phyloP scores from a whole-genome alignment of 2,113 vertebrate genomes.

The Planiliza haematocheilus region DNA sequence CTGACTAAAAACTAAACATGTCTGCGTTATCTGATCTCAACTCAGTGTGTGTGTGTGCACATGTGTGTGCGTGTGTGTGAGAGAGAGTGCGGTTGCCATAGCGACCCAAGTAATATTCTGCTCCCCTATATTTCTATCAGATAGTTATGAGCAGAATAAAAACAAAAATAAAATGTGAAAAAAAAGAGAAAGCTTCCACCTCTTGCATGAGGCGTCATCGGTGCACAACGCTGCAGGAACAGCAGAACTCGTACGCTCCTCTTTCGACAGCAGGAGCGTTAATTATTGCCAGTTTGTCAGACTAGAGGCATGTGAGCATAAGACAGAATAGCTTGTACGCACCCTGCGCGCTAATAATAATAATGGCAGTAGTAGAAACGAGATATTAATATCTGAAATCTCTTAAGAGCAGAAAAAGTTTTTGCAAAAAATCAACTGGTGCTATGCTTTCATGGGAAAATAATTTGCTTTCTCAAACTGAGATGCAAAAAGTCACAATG shows the following conservation, averaged over 20 bases:
- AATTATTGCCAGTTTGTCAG: slow-evolving; percentile 64
- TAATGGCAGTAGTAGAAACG: background rate
- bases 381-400: background rate
- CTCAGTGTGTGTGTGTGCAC: background rate
- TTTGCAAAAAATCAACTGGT: background rate
- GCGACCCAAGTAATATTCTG: slow-evolving; percentile 24
- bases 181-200: slow-evolving; percentile 4
- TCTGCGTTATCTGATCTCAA: slow-evolving; percentile 5
- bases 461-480: slow-evolving; percentile 1
- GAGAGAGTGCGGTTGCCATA: slow-evolving; percentile 35
- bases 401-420: background rate
- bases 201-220: background rate
- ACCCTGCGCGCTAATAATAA: background rate
- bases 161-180: slow-evolving; percentile 2
- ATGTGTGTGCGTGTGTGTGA: slow-evolving; percentile 23
- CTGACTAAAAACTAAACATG: no score
- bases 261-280: slow-evolving; percentile 39
- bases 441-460: background rate
- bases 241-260: slow-evolving; percentile 44
- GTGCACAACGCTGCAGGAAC: background rate
- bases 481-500: slow-evolving; percentile 1
- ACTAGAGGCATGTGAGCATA: slow-evolving; percentile 8
- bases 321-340: slow-evolving; percentile 17
- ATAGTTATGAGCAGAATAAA: slow-evolving; percentile 14
- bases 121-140: slow-evolving; percentile 23